These are phyloP conservation scores for Oreonectes daqikongensis DNA, from an alignment of 2,797 vertebrate species.

Conservation along the genomic window DNA sequence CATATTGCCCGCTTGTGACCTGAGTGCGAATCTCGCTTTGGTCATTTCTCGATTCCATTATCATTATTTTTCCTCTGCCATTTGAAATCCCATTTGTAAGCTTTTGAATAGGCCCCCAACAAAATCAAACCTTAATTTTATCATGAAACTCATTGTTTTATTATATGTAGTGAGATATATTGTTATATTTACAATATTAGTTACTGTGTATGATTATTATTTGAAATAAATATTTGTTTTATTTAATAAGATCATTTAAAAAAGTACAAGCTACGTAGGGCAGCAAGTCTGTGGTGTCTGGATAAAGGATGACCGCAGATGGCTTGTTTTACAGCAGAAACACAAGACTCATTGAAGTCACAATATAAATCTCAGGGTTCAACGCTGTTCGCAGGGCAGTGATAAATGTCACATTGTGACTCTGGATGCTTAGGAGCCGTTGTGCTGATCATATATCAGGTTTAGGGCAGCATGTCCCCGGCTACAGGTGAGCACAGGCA, in stretches of 20 bases:
- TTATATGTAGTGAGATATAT: no score
- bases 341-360: slow-evolving; percentile 13
- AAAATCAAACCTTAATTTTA: neutral
- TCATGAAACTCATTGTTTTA: neutral
- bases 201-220: no score
- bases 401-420: slow-evolving; percentile 27
- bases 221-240: no score
- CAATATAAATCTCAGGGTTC: slow-evolving; percentile 8
- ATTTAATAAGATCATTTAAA: neutral
- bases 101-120: neutral
- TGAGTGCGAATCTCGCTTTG: neutral
- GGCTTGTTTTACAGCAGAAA: neutral
- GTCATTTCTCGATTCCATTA: neutral
- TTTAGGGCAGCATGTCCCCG: neutral
- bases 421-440: neutral
- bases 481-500: slow-evolving; percentile 8
- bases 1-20: neutral
- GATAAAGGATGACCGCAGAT: neutral
- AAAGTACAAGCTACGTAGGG: neutral
- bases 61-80: neutral
- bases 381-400: slow-evolving; percentile 31
- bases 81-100: neutral
- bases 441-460: slow-evolving; percentile 19
- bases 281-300: neutral
- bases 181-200: no score